Conservation (phyloP, 2,888 invertebrate genomes). For the Litoditis marina region DNA sequence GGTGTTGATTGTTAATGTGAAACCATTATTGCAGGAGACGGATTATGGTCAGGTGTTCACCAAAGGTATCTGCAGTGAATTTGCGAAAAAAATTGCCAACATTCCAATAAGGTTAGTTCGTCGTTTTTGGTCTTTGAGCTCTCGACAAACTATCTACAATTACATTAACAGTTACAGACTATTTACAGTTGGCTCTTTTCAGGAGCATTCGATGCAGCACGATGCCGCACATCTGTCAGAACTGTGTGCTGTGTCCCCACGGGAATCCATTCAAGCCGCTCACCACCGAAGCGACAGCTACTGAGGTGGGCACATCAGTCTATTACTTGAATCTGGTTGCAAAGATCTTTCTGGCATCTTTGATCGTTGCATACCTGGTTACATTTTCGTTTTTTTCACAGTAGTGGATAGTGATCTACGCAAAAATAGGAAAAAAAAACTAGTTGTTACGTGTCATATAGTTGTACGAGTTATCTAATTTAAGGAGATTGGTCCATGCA, state of each 20-base stretch:
- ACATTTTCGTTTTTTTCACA: no score
- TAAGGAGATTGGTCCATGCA: no score
- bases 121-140: not conserved
- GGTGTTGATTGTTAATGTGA: not conserved
- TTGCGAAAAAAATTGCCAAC: conserved; percentile 20
- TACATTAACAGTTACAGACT: not conserved
- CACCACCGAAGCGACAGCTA: not conserved
- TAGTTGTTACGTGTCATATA: no score
- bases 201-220: not conserved
- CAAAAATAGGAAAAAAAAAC: no score
- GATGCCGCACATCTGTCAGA: conserved; percentile 30
- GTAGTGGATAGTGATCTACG: no score
- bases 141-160: no score
- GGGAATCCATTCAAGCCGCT: conserved; percentile 12
- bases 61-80: conserved; percentile 31
- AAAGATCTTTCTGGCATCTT: no score
- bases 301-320: not conserved
- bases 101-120: conserved; percentile 3
- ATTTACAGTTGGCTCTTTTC: not conserved
- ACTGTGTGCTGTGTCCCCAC: conserved; percentile 30
- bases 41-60: conserved; percentile 1
- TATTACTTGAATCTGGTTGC: not conserved
- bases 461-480: no score
- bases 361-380: no score
- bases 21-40: not conserved